Evolutionary conservation across 2,888 invertebrate species (phyloP), one percentile per base, ranked within the genome.

Genomic region (Sicus ferrugineus): DNA sequence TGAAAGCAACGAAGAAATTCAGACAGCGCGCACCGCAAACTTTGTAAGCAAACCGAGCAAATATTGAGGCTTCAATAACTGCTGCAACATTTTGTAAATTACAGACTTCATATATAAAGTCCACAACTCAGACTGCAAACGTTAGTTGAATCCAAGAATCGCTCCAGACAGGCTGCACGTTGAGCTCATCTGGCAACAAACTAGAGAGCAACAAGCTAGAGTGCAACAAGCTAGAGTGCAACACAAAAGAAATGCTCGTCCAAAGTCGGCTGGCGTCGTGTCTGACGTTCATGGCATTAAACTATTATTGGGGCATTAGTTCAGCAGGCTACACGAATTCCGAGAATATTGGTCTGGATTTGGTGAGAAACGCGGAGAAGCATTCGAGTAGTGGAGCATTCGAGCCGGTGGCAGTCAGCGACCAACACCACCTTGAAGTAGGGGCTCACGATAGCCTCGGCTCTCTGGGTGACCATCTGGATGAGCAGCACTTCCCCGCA

Each of bases 401-500:
- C 2, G 3, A 72, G 78, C 64, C 75, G 75, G 50, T 72, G 78
- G 67, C 77, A 77, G 30, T 70, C n/a, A 58, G 58, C 14, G 59
- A 66, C 23, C 23, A 28, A 26, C 50, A 69, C 30, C 42, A 66
- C 14, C 38, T 34, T 3, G 71, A 67, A 4, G 63, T 42, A 21
- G 72, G 73, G 7, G 67, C 67, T 2, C 77, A 78, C 50, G 78
- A 79, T 50, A 74, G 77, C 0, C 72, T 81, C 67, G 79, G 77
- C 28, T 34, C 70, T 0, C 69, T 78, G 62, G 82, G 78, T n/a
- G 82, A 82, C 19, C 81, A 81, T 3, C 72, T 81, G 31, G 72
- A 75, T 21, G 79, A 76, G 67, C 74, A 79, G 3, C 73, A 76
- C 21, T 82, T 82, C 65, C 80, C 75, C 26, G 64, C 76, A 2